These are phyloP conservation scores for Xiphydria camelus DNA, from an alignment of 2,888 invertebrate species.

Conservation along the genomic window DNA sequence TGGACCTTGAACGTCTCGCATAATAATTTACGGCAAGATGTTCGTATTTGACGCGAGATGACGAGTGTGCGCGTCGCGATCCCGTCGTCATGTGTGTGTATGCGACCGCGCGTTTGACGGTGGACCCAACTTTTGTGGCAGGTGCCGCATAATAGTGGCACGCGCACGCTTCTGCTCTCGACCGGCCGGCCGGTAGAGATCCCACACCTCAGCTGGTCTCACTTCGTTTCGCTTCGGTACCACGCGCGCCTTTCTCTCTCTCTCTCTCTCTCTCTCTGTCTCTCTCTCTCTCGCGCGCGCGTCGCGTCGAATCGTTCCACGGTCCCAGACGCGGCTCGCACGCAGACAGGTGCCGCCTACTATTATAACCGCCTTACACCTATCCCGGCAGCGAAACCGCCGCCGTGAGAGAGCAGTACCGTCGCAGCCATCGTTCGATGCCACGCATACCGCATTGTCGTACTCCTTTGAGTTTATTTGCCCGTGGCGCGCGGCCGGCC, in stretches of 20 bases:
- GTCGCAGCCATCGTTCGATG: constrained; percentile 3
- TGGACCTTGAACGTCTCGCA: not conserved
- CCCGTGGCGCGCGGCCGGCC: constrained; percentile 17
- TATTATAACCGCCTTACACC: constrained; percentile 39
- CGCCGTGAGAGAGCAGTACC: too few species aligned
- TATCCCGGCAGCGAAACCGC: constrained; percentile 23
- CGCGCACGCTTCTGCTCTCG: constrained; percentile 33
- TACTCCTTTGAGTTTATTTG: constrained; percentile 32
- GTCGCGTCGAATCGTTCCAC: constrained; percentile 22
- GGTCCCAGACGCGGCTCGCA: constrained; percentile 32
- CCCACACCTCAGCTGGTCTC: not conserved
- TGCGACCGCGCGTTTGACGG: not conserved
- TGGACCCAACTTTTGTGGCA: constrained; percentile 37
- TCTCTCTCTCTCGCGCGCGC: constrained; percentile 5
- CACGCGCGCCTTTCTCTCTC: not conserved
- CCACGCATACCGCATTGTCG: constrained; percentile 36
- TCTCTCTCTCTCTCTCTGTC: constrained; percentile 10
- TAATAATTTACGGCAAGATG: not conserved
- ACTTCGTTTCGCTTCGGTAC: not conserved
- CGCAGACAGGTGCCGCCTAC: constrained; percentile 37
- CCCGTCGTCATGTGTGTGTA: not conserved
- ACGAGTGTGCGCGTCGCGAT: not conserved
- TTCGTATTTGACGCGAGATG: not conserved
- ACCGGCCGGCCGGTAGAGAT: not conserved
- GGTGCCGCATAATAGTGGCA: constrained; percentile 41